Conservation (phyloP, 2,113 vertebrate species). For the Pipra filicauda region DNA sequence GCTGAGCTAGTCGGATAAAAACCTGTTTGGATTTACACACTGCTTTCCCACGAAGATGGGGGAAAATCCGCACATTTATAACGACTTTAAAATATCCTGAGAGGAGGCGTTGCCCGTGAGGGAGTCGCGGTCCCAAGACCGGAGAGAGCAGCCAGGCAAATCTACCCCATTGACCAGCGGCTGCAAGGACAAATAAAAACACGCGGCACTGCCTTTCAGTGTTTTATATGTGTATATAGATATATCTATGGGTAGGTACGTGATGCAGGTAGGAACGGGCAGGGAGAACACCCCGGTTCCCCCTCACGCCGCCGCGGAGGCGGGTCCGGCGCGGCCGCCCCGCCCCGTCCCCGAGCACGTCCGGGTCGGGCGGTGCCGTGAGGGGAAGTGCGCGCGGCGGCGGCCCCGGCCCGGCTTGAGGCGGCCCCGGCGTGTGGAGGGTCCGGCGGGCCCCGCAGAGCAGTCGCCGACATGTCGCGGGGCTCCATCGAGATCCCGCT, state of each 20-base stretch:
- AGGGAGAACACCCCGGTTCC: background rate
- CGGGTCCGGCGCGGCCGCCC: background rate
- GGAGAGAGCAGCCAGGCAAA: rapidly evolving
- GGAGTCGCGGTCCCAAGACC: rapidly evolving
- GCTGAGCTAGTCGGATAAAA: background rate
- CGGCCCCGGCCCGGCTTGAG: background rate
- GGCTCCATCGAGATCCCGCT: conserved; percentile 61
- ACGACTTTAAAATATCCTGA: rapidly evolving
- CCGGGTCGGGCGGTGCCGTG: conserved; percentile 28
- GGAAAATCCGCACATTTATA: rapidly evolving
- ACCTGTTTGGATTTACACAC: background rate
- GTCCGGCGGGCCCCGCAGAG: background rate
- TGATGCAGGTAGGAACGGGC: rapidly evolving
- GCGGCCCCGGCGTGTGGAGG: background rate
- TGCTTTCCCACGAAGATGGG: background rate
- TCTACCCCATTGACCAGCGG: rapidly evolving
- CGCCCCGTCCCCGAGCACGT: background rate
- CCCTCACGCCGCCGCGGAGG: background rate
- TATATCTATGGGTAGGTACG: rapidly evolving
- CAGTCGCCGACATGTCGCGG: conserved; percentile 34
- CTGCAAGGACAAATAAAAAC: rapidly evolving
- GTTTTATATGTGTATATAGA: rapidly evolving
- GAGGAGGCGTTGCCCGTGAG: background rate
- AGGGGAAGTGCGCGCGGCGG: conserved; percentile 11
- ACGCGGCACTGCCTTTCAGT: rapidly evolving